These are phyloP conservation scores for Lepus townsendii DNA, from an alignment of 2,797 vertebrate species.

Conservation along the genomic window DNA sequence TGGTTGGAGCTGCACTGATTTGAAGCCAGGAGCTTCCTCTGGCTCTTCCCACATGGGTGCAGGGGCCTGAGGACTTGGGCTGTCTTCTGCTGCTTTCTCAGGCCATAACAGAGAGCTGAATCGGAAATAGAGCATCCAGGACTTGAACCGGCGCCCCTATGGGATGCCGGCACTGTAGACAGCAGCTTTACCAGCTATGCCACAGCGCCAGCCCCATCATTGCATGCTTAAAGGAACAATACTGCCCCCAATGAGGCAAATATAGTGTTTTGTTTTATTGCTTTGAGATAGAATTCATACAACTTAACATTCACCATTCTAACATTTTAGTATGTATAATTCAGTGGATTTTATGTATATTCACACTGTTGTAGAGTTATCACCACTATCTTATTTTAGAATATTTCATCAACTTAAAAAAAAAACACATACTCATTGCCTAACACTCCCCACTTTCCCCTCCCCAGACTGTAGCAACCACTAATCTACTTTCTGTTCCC, in stretches of 20 bases:
- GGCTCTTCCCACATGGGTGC: no score
- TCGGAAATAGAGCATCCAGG: no score
- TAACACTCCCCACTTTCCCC: background rate
- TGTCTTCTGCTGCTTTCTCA: no score
- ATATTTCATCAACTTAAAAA: background rate
- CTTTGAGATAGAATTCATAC: background rate
- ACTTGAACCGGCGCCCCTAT: no score
- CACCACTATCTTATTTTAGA: background rate
- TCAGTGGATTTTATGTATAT: background rate
- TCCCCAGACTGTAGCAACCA: background rate
- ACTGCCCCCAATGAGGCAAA: background rate
- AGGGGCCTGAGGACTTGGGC: no score
- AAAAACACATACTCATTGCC: background rate
- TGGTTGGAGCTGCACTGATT: no score
- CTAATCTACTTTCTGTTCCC: conserved; percentile 4
- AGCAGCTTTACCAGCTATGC: no score
- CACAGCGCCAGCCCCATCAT: no score
- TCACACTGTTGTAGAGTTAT: background rate
- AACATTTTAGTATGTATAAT: background rate
- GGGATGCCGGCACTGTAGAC: no score
- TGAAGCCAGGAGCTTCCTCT: no score
- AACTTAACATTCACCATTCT: conserved; percentile 19
- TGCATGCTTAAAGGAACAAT: background rate
- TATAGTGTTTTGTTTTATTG: background rate
- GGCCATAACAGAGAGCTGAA: no score